Evolutionary conservation across 2,113 vertebrate genomes (phyloP).

Genomic region (Antennarius striatus): DNA sequence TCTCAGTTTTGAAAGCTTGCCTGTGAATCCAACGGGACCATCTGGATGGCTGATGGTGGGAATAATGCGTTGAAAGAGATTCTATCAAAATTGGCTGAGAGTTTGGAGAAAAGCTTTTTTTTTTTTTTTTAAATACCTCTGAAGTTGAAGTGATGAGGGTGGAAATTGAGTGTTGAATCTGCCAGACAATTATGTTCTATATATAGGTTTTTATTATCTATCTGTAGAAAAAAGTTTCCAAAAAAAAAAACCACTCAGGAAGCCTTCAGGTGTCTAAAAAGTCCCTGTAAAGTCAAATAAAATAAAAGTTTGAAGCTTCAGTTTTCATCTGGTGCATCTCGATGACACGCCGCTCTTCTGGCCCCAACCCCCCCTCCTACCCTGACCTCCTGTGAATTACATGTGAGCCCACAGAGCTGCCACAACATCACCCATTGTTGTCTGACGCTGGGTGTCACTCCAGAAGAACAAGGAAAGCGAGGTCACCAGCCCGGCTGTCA

Average conservation of each 20-base stretch:
- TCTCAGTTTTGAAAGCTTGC: neutral
- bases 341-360: slow-evolving; percentile 25
- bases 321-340: slow-evolving; percentile 41
- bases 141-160: neutral
- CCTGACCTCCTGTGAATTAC: slow-evolving; percentile 48
- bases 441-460: slow-evolving; percentile 53
- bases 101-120: neutral
- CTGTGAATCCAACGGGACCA: neutral
- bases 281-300: slow-evolving; percentile 31
- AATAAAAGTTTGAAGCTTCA: slow-evolving; percentile 42
- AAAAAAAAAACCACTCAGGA: too few species aligned
- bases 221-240: too few species aligned
- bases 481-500: slow-evolving; percentile 60
- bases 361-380: slow-evolving; percentile 7
- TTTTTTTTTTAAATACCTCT: slow-evolving; percentile 1
- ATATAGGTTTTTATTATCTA: too few species aligned
- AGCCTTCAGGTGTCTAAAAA: neutral
- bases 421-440: slow-evolving; percentile 34
- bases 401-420: slow-evolving; percentile 44
- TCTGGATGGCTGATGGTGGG: neutral
- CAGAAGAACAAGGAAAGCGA: slow-evolving; percentile 42
- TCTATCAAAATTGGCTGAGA: neutral
- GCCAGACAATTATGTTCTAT: neutral
- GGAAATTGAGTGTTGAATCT: neutral
- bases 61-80: slow-evolving; percentile 2